phyloP scores from a whole-genome alignment of 2,797 vertebrate species.

The Apodemus agrarius region DNA sequence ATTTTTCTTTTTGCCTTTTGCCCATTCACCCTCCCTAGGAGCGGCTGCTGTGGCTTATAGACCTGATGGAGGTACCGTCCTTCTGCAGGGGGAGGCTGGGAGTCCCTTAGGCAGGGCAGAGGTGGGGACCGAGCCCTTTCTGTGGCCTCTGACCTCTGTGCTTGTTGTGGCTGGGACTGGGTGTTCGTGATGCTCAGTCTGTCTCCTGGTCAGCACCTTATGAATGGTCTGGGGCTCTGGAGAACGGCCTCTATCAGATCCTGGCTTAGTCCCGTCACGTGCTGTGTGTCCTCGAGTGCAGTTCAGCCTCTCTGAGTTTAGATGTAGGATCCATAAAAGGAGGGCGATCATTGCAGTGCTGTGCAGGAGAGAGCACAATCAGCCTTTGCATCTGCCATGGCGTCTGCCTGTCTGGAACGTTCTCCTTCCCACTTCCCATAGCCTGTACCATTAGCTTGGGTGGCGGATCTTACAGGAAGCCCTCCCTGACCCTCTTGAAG shows the following conservation, averaged over 20 bases:
- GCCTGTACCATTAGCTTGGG: not conserved
- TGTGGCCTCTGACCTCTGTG: not conserved
- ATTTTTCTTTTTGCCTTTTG: slow-evolving; percentile 76
- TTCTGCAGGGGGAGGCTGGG: slow-evolving; percentile 19
- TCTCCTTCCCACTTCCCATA: not conserved
- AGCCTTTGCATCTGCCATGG: not conserved
- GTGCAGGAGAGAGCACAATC: not conserved
- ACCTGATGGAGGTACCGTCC: slow-evolving; percentile 98
- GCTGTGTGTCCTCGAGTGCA: slow-evolving; percentile 41
- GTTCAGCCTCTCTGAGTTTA: slow-evolving; percentile 49
- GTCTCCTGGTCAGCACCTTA: not conserved
- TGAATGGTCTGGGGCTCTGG: not conserved
- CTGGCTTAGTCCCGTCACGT: not conserved
- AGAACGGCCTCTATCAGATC: not conserved
- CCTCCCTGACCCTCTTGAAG: not conserved
- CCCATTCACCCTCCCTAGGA: slow-evolving; percentile 87
- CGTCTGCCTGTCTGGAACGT: not conserved
- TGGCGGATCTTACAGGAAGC: slow-evolving; percentile 10
- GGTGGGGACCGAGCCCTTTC: not conserved
- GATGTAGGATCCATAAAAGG: not conserved
- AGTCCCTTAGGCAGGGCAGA: not conserved
- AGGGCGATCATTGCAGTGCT: not conserved
- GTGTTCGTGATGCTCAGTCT: not conserved
- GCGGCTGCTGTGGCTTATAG: slow-evolving; percentile 98
- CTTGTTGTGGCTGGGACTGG: fast-evolving